Base-by-base conservation (phyloP, 2,888 invertebrate species). In the Drosophila monieri region DNA sequence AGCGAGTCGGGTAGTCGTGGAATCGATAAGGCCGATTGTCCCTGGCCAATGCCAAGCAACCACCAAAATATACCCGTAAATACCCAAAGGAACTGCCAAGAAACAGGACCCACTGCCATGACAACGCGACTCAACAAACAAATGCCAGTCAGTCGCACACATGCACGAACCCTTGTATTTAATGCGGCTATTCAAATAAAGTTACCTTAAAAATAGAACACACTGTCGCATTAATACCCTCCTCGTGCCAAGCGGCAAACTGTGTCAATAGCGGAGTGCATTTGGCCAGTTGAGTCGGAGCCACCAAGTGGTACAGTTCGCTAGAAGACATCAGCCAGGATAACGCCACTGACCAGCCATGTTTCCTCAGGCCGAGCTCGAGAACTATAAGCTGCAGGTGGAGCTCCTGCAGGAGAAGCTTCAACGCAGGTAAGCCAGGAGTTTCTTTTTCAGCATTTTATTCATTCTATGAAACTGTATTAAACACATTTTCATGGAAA, bases 321-420 rank as follows among this genome's bases (percentile, higher is more conserved):
- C 41, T 10, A 12, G 8, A 1, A 30, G 44, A 35, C 23, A 65
- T 30, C 27, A 12, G 4, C 23, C 4, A 25, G 18, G 18, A 27
- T 27, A 51, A 30, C 32, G n/a, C 5, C 25, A 12, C 0, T 8
- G 21, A 8, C 12, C 30, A 44, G 41, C 75, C 56, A 91, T 91
- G 91, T 90, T 84, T 76, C 90, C 90, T 10, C 91, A 91, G 80
- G 89, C 90, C 27, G 91, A 91, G 80, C 71, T 91, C 69, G 91
- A 91, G 68, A 91, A 91, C 68, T 91, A 91, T 66, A 91, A 91
- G 78, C 76, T 91, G 75, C 91, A 91, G 80, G 91, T 91, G 73
- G 91, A 91, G 71, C 66, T 91, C 60, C 80, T 91, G 2, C 91
- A 91, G 69, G 91, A 91, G 73, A 91, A 91, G 73, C 78, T 91